Conservation (phyloP, 2,113 vertebrate species). For the Phalacrocorax carbo region DNA sequence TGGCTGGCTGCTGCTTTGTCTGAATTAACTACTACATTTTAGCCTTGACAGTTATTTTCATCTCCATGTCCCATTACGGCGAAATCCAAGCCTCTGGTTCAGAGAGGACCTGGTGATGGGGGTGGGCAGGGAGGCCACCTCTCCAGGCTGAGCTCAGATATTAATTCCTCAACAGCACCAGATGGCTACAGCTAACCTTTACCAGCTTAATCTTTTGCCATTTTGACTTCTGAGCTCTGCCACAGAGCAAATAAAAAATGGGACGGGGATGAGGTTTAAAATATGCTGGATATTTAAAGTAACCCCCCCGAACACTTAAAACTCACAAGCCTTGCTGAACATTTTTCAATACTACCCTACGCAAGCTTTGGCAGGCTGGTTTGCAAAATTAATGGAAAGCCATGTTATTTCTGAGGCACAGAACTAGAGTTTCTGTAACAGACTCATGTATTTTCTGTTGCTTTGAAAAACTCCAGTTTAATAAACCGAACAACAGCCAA, state of each 20-base stretch:
- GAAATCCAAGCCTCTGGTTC: constrained; percentile 76
- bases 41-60: constrained; percentile 66
- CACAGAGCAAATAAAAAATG: background rate
- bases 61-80: constrained; percentile 49
- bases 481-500: background rate
- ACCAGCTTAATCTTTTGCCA: constrained; percentile 16
- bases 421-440: background rate
- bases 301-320: background rate
- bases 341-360: background rate
- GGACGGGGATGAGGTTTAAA: background rate
- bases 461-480: background rate
- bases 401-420: background rate
- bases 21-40: constrained; percentile 2
- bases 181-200: constrained; percentile 55
- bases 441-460: background rate
- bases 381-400: background rate
- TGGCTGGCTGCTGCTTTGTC: constrained; percentile 16
- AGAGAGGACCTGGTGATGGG: constrained; percentile 12
- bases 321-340: accelerated
- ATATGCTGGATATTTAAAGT: background rate
- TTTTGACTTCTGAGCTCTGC: background rate
- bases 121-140: background rate
- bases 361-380: background rate
- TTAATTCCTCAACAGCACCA: constrained; percentile 65
- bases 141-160: constrained; percentile 40